phyloP scores from a whole-genome alignment of 2,888 invertebrate species.

The Laspeyria flexula region DNA sequence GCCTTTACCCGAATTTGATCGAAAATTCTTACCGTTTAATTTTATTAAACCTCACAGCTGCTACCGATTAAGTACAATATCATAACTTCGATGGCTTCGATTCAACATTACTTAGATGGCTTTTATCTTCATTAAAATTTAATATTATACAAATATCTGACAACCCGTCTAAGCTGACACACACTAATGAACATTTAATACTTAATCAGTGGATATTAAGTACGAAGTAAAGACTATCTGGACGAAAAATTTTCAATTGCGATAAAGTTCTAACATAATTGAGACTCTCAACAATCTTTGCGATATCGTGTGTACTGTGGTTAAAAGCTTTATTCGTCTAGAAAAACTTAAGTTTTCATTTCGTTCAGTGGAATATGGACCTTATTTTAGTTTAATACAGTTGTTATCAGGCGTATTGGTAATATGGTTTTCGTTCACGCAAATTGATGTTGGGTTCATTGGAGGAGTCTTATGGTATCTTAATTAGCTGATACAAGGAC shows the following conservation, averaged over 20 bases:
- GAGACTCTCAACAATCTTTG: conserved; percentile 43
- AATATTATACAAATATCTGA: conserved; percentile 14
- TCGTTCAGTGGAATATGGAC: conserved; percentile 11
- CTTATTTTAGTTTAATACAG: no score
- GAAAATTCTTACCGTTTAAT: no score
- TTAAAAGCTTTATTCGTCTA: conserved; percentile 46
- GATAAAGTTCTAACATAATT: conserved; percentile 48
- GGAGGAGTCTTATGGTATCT: conserved; percentile 41
- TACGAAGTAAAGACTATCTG: conserved; percentile 35
- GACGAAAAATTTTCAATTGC: conserved; percentile 42
- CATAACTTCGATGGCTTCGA: no score
- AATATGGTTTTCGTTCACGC: conserved; percentile 35
- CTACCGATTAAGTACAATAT: no score
- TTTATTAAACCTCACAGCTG: no score
- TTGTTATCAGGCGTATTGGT: no score
- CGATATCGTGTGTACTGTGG: conserved; percentile 40
- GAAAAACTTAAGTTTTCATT: conserved; percentile 11
- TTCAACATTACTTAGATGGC: conserved; percentile 14
- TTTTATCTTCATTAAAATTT: conserved; percentile 17
- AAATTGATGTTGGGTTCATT: conserved; percentile 44
- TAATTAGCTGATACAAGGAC: conserved; percentile 42
- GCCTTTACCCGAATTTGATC: no score
- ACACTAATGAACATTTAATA: conserved; percentile 48
- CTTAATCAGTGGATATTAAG: conserved; percentile 38
- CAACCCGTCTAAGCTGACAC: conserved; percentile 24